These are phyloP conservation scores for Aphaenogaster floridana DNA, from an alignment of 1,140 invertebrate genomes.

Conservation along the genomic window DNA sequence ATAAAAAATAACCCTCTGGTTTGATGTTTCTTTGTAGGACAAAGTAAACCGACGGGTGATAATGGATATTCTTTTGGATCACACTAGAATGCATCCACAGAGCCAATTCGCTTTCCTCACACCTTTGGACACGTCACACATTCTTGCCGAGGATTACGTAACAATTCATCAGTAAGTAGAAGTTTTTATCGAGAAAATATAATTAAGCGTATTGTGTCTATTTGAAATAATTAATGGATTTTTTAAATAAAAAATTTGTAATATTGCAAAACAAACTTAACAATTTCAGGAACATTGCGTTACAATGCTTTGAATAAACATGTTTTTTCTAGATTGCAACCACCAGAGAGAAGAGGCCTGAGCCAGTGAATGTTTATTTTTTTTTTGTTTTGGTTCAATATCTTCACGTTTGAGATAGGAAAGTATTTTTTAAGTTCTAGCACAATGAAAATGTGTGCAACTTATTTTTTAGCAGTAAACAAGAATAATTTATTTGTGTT, in stretches of 20 bases:
- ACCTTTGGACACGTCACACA: constrained; percentile 90
- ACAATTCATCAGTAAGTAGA: constrained; percentile 87
- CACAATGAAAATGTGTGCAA: not conserved
- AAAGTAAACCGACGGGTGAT: constrained; percentile 91
- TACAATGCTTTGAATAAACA: not conserved
- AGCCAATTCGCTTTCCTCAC: constrained; percentile 93
- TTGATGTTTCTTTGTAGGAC: constrained; percentile 87
- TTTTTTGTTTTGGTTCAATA: not conserved
- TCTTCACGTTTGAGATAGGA: not conserved
- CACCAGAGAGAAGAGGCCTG: constrained; percentile 69
- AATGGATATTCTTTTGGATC: constrained; percentile 90
- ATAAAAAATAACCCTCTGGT: not conserved
- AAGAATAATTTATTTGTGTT: constrained; percentile 54
- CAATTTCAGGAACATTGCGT: not conserved
- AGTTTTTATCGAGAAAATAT: constrained; percentile 18
- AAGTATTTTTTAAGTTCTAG: not conserved
- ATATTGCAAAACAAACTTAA: not conserved
- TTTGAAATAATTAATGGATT: not conserved
- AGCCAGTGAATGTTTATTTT: constrained; percentile 3
- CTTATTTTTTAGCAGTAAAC: constrained; percentile 31
- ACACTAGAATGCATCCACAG: constrained; percentile 88
- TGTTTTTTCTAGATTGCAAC: constrained; percentile 72
- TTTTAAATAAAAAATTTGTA: not conserved
- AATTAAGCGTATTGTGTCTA: not conserved
- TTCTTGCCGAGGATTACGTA: constrained; percentile 86